Conservation (phyloP, 1,140 invertebrate species). For the Magallana gigas region DNA sequence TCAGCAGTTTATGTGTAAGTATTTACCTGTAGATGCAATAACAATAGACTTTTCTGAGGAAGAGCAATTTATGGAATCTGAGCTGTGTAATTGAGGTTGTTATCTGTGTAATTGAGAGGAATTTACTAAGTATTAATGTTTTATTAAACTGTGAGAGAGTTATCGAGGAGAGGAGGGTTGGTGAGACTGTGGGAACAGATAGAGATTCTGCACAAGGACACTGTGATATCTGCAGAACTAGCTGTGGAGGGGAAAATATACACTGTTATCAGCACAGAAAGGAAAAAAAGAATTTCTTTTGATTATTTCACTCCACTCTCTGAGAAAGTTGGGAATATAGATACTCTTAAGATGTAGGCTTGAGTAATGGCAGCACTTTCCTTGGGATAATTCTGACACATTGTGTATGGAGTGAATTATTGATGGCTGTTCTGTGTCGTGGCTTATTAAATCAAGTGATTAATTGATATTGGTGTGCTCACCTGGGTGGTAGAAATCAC, state of each 20-base stretch:
- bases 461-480: background rate
- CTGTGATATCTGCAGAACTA: too few species aligned
- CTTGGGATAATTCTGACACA: background rate
- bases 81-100: background rate
- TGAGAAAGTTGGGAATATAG: too few species aligned
- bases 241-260: too few species aligned
- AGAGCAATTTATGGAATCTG: background rate
- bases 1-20: background rate
- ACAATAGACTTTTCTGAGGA: background rate
- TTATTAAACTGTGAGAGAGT: background rate
- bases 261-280: too few species aligned
- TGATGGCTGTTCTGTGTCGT: background rate
- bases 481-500: background rate
- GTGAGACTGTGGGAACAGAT: background rate
- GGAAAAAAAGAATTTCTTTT: too few species aligned
- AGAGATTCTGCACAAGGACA: background rate
- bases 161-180: background rate
- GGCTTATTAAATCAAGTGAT: constrained; percentile 30
- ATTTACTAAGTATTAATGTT: background rate
- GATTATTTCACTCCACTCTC: too few species aligned
- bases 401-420: constrained; percentile 11
- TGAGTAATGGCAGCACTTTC: background rate
- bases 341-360: too few species aligned
- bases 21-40: background rate
- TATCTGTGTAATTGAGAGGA: background rate